Percentiles rank a stretch among this genome's conserved stretches.
These are phyloP conservation scores for Eriocheir sinensis DNA, from an alignment of 1,140 invertebrate genomes.

Conservation along the genomic window DNA sequence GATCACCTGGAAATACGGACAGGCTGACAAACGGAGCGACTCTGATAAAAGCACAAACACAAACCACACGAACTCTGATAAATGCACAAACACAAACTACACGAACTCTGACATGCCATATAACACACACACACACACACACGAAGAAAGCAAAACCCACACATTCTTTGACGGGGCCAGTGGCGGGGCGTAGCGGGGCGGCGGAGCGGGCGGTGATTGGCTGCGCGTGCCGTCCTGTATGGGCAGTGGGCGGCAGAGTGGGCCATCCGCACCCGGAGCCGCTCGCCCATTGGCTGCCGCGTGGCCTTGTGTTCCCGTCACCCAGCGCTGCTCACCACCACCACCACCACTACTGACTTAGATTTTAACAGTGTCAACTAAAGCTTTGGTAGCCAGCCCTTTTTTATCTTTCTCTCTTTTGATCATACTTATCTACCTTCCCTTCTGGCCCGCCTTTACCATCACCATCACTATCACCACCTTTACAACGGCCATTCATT, in stretches of 20 bases:
- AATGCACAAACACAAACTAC: not conserved
- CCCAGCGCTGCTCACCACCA: not conserved
- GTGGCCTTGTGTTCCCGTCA: not conserved
- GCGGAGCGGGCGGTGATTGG: not conserved
- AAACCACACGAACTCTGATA: not conserved
- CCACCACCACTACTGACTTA: not conserved
- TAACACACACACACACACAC: not conserved
- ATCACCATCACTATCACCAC: too few relatives aligned
- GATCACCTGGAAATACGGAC: not conserved
- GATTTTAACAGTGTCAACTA: not conserved
- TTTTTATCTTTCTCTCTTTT: too few relatives aligned
- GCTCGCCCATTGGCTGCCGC: not conserved
- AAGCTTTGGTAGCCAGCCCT: too few relatives aligned
- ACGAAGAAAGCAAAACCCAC: not conserved
- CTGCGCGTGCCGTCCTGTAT: slow-evolving; percentile 11
- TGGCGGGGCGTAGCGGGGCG: not conserved
- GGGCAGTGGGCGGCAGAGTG: not conserved
- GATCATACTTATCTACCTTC: too few relatives aligned
- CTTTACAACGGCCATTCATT: too few relatives aligned
- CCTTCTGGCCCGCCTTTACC: too few relatives aligned
- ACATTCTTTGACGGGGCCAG: not conserved
- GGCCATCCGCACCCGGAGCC: not conserved
- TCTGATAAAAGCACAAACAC: not conserved
- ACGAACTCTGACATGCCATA: not conserved
- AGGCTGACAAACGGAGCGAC: not conserved